Evolutionary conservation across 2,888 invertebrate species (phyloP), one percentile per base, ranked within the genome.

Genomic region (Pammene aurita): DNA sequence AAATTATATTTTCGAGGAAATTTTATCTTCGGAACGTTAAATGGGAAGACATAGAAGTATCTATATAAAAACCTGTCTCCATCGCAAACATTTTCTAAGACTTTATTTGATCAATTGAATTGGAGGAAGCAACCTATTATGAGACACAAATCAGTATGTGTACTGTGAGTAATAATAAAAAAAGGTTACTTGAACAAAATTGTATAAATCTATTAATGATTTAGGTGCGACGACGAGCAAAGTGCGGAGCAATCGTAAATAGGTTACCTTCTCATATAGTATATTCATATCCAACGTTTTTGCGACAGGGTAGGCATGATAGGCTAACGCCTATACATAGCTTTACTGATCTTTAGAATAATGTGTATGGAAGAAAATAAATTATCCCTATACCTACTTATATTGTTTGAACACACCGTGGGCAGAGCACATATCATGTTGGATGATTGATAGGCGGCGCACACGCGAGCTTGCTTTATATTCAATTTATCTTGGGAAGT

Each of bases 401-500:
- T 73, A 77, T 76, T 77, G 76, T 76, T 77, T 74, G 75, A 74
- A 77, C 74, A 79, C 72, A 76, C 70, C 71, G 56, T 66, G 71
- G 75, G 76, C 67, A 73, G 74, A 72, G 73, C 76, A 77, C 78
- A 79, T 77, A 83, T 83, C 76, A 78, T 80, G 78, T 74, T 65
- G 71, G 73, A 81, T 83, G 86, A 86, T 85, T 85, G 83, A 86
- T 86, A 82, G 77, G 79, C 81, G 58, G 71, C 73, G 74, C 81
- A 80, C 86, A 86, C 84, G 84, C 84, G 75, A 85, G 76, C 77
- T 76, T 80, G 81, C 78, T 84, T 82, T 83, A 79, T 84, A 84
- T 86, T 85, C 83, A 83, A 82, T 83, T 85, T 84, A 81, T 85
- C 81, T 86, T 81, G 77, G 77, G 73, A 85, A 84, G 75, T 81